A percentile compares a stretch with the other conserved stretches of the same genome.
phyloP scores from a whole-genome alignment of 2,797 vertebrate species.

The Crypturellus tataupa region DNA sequence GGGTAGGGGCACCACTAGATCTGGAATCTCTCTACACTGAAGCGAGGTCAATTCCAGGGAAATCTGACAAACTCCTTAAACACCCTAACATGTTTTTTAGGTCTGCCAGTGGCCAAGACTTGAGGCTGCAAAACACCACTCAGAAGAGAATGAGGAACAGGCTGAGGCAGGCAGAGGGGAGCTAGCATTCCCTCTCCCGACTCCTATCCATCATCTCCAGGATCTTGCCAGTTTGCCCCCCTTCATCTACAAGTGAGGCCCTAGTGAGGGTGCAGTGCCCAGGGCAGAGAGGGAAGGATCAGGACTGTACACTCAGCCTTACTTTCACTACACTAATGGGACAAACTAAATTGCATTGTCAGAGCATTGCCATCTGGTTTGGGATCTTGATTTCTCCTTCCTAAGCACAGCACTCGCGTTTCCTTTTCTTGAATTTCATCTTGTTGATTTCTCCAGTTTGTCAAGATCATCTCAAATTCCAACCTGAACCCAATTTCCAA shows the following conservation, averaged over 20 bases:
- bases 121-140: background rate
- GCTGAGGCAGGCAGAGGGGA: background rate
- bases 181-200: background rate
- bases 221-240: background rate
- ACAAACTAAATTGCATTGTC: background rate
- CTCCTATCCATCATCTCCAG: background rate
- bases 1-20: background rate
- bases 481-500: slow-evolving; percentile 38
- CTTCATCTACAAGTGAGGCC: background rate
- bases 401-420: background rate
- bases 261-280: background rate
- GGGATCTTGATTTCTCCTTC: slow-evolving; percentile 6
- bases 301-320: background rate
- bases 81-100: background rate
- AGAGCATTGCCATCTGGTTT: background rate
- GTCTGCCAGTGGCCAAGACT: background rate
- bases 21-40: background rate
- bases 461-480: slow-evolving; percentile 17
- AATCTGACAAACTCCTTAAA: background rate
- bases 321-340: background rate
- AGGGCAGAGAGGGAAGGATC: background rate
- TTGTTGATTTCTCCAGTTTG: slow-evolving; percentile 30
- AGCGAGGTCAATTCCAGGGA: background rate
- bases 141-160: background rate
- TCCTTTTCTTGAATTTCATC: slow-evolving; percentile 3